Evolutionary conservation across 2,797 vertebrate species (phyloP).

Genomic region (Takifugu ocellatus): DNA sequence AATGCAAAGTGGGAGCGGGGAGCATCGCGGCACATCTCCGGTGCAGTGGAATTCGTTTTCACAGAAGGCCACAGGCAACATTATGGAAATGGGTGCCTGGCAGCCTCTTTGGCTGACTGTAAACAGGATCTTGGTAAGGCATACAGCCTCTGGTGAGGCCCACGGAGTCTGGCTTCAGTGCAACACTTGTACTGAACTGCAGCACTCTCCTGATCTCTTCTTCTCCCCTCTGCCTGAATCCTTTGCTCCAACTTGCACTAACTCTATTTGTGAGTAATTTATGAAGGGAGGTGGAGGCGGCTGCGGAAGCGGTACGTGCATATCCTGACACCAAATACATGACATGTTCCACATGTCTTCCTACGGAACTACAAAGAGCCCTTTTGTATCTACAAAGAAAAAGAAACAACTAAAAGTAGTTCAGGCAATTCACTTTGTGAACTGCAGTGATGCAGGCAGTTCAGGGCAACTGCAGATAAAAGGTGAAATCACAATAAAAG

Average conservation of each 20-base stretch:
- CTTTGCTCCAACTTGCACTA: constrained; percentile 69
- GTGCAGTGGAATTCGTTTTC: constrained; percentile 69
- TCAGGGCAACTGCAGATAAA: constrained; percentile 8
- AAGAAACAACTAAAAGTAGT: constrained; percentile 55
- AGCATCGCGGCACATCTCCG: constrained; percentile 61
- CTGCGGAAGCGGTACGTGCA: constrained; percentile 61
- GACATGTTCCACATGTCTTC: constrained; percentile 75
- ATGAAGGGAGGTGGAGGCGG: constrained; percentile 63
- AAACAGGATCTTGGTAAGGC: constrained; percentile 86
- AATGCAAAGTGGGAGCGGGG: constrained; percentile 62
- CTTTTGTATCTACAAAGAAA: constrained; percentile 71
- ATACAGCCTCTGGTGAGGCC: constrained; percentile 79
- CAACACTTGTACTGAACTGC: constrained; percentile 34
- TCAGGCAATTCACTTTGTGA: constrained; percentile 45
- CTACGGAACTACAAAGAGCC: constrained; percentile 72
- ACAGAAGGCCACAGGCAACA: constrained; percentile 68
- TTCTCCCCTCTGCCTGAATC: constrained; percentile 59
- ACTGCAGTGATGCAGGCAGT: constrained; percentile 34
- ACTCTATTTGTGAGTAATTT: constrained; percentile 69
- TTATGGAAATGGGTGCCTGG: constrained; percentile 80
- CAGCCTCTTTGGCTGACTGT: constrained; percentile 79
- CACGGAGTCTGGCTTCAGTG: constrained; percentile 57
- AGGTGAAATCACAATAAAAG: constrained; percentile 10
- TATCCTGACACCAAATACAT: constrained; percentile 75
- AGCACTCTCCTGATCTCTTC: constrained; percentile 59